These are phyloP conservation scores for Mimachlamys varia DNA, from an alignment of 2,888 invertebrate species.

Conservation along the genomic window DNA sequence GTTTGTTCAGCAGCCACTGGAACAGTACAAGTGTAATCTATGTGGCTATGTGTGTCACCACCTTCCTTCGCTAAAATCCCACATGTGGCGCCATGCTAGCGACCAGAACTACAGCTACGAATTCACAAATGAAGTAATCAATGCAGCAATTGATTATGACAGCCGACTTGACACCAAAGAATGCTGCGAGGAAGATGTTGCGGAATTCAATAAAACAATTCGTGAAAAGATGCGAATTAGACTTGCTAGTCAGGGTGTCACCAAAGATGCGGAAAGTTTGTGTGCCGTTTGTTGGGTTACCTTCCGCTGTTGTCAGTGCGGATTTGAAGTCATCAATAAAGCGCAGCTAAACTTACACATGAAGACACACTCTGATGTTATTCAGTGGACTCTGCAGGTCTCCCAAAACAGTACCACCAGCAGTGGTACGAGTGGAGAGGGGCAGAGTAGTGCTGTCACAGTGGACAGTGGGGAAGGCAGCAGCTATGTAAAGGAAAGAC, in stretches of 20 bases:
- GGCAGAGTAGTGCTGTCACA: neutral
- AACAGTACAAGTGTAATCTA: conserved; percentile 80
- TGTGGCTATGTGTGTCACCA: conserved; percentile 81
- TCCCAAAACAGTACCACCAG: conserved; percentile 17
- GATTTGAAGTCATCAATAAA: conserved; percentile 79
- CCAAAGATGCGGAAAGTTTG: conserved; percentile 56
- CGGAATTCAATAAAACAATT: conserved; percentile 56
- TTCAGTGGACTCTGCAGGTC: conserved; percentile 74
- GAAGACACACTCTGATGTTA: conserved; percentile 77
- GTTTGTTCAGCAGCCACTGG: conserved; percentile 79
- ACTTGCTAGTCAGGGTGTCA: conserved; percentile 55
- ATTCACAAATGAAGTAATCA: conserved; percentile 79
- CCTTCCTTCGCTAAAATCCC: conserved; percentile 80
- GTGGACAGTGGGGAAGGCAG: neutral
- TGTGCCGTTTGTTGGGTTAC: conserved; percentile 75
- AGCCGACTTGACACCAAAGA: conserved; percentile 66
- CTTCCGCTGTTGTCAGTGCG: conserved; percentile 80
- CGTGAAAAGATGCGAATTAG: conserved; percentile 62
- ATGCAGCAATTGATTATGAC: conserved; percentile 79
- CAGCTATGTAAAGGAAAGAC: neutral
- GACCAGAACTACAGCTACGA: conserved; percentile 79
- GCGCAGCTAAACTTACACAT: conserved; percentile 77
- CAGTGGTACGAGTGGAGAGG: neutral
- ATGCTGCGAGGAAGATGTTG: conserved; percentile 58
- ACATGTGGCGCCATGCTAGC: conserved; percentile 81